Evolutionary conservation across 2,113 vertebrate genomes (phyloP).

Genomic region (Sitta europaea): DNA sequence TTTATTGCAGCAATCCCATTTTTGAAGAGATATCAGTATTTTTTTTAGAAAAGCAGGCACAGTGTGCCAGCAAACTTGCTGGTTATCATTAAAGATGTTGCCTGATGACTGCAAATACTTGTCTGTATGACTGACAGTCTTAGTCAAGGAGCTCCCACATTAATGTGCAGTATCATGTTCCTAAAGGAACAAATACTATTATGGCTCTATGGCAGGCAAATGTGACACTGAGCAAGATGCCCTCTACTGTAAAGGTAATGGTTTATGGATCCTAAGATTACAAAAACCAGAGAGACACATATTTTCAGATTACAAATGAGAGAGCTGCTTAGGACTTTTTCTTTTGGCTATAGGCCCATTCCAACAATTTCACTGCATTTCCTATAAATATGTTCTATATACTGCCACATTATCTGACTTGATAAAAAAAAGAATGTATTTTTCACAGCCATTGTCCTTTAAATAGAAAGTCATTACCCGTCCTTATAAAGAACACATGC

Average conservation of each 20-base stretch:
- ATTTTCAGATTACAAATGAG: not conserved
- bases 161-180: not conserved
- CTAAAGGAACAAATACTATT: not conserved
- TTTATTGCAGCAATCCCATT: slow-evolving; percentile 45
- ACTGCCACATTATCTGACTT: not conserved
- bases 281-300: not conserved
- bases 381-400: not conserved
- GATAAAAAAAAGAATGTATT: not conserved
- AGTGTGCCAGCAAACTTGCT: slow-evolving; percentile 66
- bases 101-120: slow-evolving; percentile 9
- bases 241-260: not conserved
- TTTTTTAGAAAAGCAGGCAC: slow-evolving; percentile 12
- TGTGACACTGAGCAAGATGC: not conserved
- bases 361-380: not conserved
- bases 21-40: slow-evolving; percentile 33
- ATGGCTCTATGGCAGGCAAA: not conserved
- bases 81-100: slow-evolving; percentile 34
- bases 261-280: not conserved
- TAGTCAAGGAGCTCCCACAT: not conserved
- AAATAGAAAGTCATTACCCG: not conserved
- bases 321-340: not conserved
- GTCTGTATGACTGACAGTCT: slow-evolving; percentile 2
- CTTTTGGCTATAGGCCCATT: not conserved
- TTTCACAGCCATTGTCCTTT: not conserved
- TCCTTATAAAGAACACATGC: not conserved